Evolutionary conservation across 2,797 vertebrate genomes (phyloP), one percentile per base, ranked within the genome.

Genomic region (Spatula versicolor): DNA sequence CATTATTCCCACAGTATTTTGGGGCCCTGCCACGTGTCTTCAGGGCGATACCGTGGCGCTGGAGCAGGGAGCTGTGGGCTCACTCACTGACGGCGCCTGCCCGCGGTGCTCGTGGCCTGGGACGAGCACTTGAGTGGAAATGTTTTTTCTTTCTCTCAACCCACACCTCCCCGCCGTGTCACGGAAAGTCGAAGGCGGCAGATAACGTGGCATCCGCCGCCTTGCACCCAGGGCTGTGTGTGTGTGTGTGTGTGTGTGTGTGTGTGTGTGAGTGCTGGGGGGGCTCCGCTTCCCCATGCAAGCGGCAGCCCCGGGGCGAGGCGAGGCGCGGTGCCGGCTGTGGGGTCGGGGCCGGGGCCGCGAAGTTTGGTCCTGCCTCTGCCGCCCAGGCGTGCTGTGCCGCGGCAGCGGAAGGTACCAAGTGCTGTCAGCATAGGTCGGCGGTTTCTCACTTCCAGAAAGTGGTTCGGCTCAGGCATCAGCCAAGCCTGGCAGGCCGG

Each of bases 401-500:
- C 8, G 3, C 4, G 0, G 2, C 50, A 1, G 50, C 7, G 35
- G 31, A 28, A 55, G 21, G 4, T 4, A 7, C 8, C 56, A 13
- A 12, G 15, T 19, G 4, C 18, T 11, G 1, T 5, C 35, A 1
- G 31, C 31, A 6, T 6, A 12, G 0, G 9, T 0, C 9, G 72
- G 10, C 2, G 6, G 3, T 26, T 16, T 4, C 25, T 75, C 9
- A 1, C 15, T 43, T 30, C 0, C 3, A 7, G 45, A 52, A 52
- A 52, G 23, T 52, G 50, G 50, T 26, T 52, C 50, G 25, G 50
- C 50, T 54, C 52, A 35, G 58, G 59, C 46, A 3, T 5, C 25
- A 5, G 31, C 3, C 63, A 11, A 52, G 73, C 48, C 33, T 14
- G 62, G 43, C 43, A 31, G 76, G 2, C 21, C 10, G 39, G 21